phyloP scores from a whole-genome alignment of 2,113 vertebrate species.

The Opisthocomus hoazin region DNA sequence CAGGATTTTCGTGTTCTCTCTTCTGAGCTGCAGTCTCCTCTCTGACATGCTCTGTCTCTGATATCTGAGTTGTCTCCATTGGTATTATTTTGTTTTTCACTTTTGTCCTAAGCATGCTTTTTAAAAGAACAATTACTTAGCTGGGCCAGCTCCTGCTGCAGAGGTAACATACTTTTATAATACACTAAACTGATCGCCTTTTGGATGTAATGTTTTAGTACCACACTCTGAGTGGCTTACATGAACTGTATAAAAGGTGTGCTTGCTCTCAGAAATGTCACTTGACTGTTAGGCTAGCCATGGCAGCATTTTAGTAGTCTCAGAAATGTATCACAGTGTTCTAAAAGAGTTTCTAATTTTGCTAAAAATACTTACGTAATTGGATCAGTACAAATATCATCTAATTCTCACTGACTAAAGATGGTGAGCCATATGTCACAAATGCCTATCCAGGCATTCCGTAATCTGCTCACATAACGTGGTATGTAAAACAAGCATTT shows the following conservation, averaged over 20 bases:
- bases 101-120: not conserved
- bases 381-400: not conserved
- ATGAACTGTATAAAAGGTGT: not conserved
- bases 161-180: not conserved
- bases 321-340: not conserved
- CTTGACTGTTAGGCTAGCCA: not conserved
- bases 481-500: not conserved
- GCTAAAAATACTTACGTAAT: not conserved
- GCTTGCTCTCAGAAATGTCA: not conserved
- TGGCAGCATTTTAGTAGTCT: not conserved
- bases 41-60: not conserved
- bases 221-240: not conserved
- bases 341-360: not conserved
- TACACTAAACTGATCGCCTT: not conserved
- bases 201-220: not conserved
- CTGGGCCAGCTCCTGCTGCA: not conserved
- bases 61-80: not conserved
- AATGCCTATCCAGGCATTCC: not conserved
- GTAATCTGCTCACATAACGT: not conserved
- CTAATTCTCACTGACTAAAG: not conserved
- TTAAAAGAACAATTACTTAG: not conserved
- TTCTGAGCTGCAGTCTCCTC: not conserved
- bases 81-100: not conserved
- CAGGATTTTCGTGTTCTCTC: not conserved
- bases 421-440: not conserved